Base-by-base conservation (phyloP, 1,140 invertebrate genomes). In the Zaprionus tsacasi region DNA sequence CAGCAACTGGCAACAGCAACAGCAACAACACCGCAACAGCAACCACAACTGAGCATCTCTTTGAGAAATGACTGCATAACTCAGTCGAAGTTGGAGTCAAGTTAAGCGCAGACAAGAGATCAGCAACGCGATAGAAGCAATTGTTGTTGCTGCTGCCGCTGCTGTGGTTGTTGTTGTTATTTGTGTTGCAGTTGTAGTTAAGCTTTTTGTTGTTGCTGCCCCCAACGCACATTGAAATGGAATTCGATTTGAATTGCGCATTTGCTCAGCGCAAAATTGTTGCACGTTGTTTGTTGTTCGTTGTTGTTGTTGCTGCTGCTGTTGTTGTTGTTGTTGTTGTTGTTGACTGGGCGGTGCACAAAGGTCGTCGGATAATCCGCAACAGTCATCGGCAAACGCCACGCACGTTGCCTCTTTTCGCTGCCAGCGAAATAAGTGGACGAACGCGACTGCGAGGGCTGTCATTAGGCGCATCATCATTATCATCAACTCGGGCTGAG, bases 41-140 rank as follows among this genome's bases (percentile, higher is more conserved):
- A 43, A 33, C n/a, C 15, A 45, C 52, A 70, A 63, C 69, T 66
- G 30, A 65, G 59, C 61, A 66, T 72, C 69, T 72, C 69, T 76
- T 76, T 76, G 70, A 76, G 70, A 72, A 76, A 76, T 76, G 69
- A 76, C 74, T 76, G 57, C 74, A 76, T 76, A 76, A 72, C 70
- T 76, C 74, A 55, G 54, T 58, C 48, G 52, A 27, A 45, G 54
- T 71, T 54, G 61, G 54, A 27, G 11, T 61, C 58, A 63, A 57
- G 60, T 57, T 60, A 40, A 58, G 52, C 45, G 67, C 59, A 64
- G 66, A 69, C 70, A 55, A 33, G 35, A 25, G 68, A 72, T 67
- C 52, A 56, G 12, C 40, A 57, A 21, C n/a, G 58, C 64, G 70
- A 72, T 76, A 76, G 59, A 40, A 66, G 35, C 55, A 58, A 45